Evolutionary conservation across 1,140 invertebrate species (phyloP), one percentile per base, ranked within the genome.

Genomic region (Hermatobates lingyangjiaoensis): DNA sequence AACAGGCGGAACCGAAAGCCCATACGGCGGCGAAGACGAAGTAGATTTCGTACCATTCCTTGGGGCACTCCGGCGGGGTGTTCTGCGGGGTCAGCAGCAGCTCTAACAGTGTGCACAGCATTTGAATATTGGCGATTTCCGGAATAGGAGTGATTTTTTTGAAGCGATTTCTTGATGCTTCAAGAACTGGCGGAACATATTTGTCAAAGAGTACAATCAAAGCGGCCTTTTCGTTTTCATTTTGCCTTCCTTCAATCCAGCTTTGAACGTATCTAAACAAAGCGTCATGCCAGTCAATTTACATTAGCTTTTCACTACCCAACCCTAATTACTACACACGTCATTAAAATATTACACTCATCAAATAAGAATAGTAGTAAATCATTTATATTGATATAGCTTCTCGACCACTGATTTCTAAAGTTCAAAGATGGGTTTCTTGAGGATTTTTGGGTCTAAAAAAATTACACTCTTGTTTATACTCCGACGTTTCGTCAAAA

Each of bases 61-160:
- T 93, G 0, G 87, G 83, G 61, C 82, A 87, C 55, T 95, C 89
- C 1, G 70, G 68, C 0, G 89, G 84, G 1, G 88, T 73, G 63
- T 87, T 83, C 50, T 80, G 73, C 27, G 80, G 79, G 14, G 79
- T 84, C 3, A 95, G 64, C 27, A 95, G 75, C 58, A 81, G 87
- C 60, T 95, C 89, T 1, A 97, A 71, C 44, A 97, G 67, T 61
- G 82, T 79, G 60, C 90, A 95, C 10, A 93, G 73, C 74, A 91
- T 88, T 66, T 92, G 79, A 44, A 95, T 76, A 61, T 94, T 87
- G 51, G 84, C 81, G 57, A 94, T 82, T 61, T 95, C 89, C 1
- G 85, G 81, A 14, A 97, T 78, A 0, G 89, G 88, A 0, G 87
- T 91, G 25, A 94, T 87, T 59, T 86, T 88, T 61, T 92, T 93